Base-by-base conservation (phyloP, 1,140 invertebrate genomes). In the Meteorus sp. region DNA sequence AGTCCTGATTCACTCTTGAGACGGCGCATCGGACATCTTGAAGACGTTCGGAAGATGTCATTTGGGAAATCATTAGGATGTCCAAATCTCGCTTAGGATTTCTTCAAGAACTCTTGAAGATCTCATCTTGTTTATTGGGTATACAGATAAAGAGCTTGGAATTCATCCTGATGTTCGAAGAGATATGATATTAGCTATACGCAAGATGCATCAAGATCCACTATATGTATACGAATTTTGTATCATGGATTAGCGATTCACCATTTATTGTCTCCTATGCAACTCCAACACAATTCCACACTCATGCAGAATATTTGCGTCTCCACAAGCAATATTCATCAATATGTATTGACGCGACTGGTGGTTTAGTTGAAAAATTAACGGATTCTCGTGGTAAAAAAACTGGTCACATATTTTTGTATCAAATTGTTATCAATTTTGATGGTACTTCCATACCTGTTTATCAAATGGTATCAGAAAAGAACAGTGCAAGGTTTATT, bases 401-500 rank as follows among this genome's bases (percentile, higher is more conserved):
- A 22, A 31, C 59, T 0, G 53, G 59, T n/a, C 53, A 60, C 25
- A 41, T 60, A 5, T 60, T 60, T 50, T 33, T 60, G 20, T 60
- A 60, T 15, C 23, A n/a, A 7, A 51, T 60, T 13, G 53, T 55
- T 0, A 29, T 43, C 3, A 31, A 52, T 52, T 58, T n/a, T 27
- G 3, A 37, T 25, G 27, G 9, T 1, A 19, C 41, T 20, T 19
- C 41, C 15, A 2, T 43, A 5, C 7, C 41, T 0, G 17, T 43
- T 1, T 20, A 43, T 43, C 41, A 43, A 5, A 43, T 43, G 41
- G 9, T 20, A 9, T 19, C 41, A 1, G 41, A 43, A 19, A 3
- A 1, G 1, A 11, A 37, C 17, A 15, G 17, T 15, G 4, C 5
- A 1, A 2, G 1, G n/a, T 37, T 37, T 5, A 37, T 37, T 11